phyloP scores from a whole-genome alignment of 2,797 vertebrate genomes.

The Lophura swinhoii region DNA sequence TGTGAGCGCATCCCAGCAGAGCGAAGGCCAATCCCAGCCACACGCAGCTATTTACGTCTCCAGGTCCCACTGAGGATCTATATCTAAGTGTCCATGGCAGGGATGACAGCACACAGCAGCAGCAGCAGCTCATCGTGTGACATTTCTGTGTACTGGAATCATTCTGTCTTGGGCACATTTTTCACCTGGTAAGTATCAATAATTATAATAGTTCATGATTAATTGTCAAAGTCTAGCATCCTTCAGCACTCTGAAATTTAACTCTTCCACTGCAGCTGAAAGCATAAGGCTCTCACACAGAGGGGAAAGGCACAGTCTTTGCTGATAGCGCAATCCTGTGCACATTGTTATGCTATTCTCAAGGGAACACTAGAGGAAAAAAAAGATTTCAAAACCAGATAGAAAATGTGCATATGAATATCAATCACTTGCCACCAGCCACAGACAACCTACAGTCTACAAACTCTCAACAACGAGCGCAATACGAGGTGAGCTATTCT shows the following conservation, averaged over 20 bases:
- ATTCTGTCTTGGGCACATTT: neutral
- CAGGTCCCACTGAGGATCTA: neutral
- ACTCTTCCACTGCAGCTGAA: neutral
- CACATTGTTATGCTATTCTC: neutral
- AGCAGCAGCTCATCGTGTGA: neutral
- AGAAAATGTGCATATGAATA: neutral
- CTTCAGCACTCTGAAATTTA: constrained; percentile 34
- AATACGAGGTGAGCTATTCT: neutral
- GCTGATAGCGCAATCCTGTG: neutral
- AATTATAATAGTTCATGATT: neutral
- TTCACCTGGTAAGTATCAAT: neutral
- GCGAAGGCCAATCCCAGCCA: constrained; percentile 1
- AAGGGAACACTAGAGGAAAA: neutral
- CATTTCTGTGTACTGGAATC: neutral
- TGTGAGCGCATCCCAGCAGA: neutral
- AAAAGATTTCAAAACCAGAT: neutral
- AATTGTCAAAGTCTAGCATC: neutral
- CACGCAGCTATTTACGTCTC: neutral
- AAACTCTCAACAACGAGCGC: neutral
- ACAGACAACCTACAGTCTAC: neutral
- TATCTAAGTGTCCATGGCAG: neutral
- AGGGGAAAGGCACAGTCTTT: neutral
- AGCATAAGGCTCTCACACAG: fast-evolving
- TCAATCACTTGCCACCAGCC: neutral
- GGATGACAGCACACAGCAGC: constrained; percentile 6